Base-by-base conservation (phyloP, 2,113 vertebrate genomes). In the Pteruthius melanotis region DNA sequence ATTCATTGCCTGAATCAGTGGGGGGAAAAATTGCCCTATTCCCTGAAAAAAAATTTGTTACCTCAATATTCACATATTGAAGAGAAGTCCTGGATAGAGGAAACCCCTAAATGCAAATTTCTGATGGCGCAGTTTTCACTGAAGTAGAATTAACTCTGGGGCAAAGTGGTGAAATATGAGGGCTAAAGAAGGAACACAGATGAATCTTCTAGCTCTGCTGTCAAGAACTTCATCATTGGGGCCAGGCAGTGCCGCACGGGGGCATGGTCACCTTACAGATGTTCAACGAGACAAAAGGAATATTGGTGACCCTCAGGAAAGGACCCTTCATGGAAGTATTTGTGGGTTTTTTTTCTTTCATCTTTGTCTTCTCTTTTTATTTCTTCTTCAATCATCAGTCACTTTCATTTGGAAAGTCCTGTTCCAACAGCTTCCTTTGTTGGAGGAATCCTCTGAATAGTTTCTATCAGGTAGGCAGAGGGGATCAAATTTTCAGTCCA, bases 341-440 rank as follows among this genome's bases (percentile, higher is more conserved):
- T 33, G 22, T 30, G 44, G 6, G 0, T 1, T 28, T 76, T 60
- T 42, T 40, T 1, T 12, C 17, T 24, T 60, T 39, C 0, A 0
- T n/a, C n/a, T 61, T 66, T 71, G 44, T 15, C 13, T 42, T 69
- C 14, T 56, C 16, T 28, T 30, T 56, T 59, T 45, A 22, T 31
- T 75, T 24, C 30, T 65, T 66, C 44, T 68, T 60, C 10, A 16
- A 50, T 76, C 79, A 71, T 45, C 28, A 66, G 14, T 26, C 3
- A 47, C 20, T 86, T 76, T 37, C 9, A 45, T 76, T 90, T 16
- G 15, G 39, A 70, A 83, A 75, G 26, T 5, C 7, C 15, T 1
- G 1, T 40, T 79, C 22, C 24, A 54, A 27, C 28, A 83, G 14
- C 53, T 56, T 83, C 13, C 16, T 47, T 54, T 64, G 23, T 3